Evolutionary conservation across 2,888 invertebrate species (phyloP).

Genomic region (Tetropium fuscum): DNA sequence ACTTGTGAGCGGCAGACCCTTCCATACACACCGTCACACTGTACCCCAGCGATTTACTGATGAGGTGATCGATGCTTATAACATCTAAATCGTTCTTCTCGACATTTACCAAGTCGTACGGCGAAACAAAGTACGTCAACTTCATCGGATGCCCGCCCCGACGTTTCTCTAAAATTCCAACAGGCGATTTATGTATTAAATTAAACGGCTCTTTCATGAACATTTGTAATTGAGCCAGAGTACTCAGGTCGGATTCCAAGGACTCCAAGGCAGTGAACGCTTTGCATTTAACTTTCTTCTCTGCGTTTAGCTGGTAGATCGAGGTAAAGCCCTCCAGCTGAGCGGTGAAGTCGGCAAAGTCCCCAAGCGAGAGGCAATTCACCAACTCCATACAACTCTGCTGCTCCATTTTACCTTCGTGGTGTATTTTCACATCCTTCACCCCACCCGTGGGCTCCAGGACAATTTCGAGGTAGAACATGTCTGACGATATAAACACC

Average conservation of each 20-base stretch:
- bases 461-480: slow-evolving; percentile 95
- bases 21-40: slow-evolving; percentile 93
- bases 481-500: slow-evolving; percentile 93
- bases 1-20: slow-evolving; percentile 86
- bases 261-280: slow-evolving; percentile 93
- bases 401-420: slow-evolving; percentile 86
- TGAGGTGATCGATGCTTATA: slow-evolving; percentile 80
- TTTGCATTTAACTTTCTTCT: slow-evolving; percentile 94
- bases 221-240: slow-evolving; percentile 81
- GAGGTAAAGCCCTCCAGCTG: slow-evolving; percentile 87
- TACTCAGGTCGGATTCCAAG: slow-evolving; percentile 89
- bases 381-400: slow-evolving; percentile 92
- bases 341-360: slow-evolving; percentile 91
- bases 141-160: slow-evolving; percentile 94
- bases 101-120: slow-evolving; percentile 88
- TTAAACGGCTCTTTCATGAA: slow-evolving; percentile 78
- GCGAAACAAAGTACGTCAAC: slow-evolving; percentile 93
- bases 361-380: slow-evolving; percentile 83
- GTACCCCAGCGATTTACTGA: slow-evolving; percentile 79
- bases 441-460: slow-evolving; percentile 87
- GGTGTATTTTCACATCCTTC: slow-evolving; percentile 92
- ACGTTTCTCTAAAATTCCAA: slow-evolving; percentile 86
- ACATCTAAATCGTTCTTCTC: slow-evolving; percentile 79
- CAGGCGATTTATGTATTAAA: slow-evolving; percentile 88
- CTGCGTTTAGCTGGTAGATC: slow-evolving; percentile 94